Base-by-base conservation (phyloP, 1,140 invertebrate species). In the Euura saliciscinereae region DNA sequence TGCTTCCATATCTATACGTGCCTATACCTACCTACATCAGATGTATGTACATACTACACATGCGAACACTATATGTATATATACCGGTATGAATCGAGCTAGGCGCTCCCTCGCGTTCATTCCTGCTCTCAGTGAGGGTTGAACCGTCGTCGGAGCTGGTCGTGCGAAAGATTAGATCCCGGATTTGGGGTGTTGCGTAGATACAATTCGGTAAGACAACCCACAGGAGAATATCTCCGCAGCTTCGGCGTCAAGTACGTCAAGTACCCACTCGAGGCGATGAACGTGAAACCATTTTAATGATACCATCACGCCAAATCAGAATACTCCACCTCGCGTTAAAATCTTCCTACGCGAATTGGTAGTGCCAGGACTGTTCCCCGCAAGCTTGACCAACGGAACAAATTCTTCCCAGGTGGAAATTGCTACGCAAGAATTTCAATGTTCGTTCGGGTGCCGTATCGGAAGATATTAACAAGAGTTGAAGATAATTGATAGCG, bases 91-190 rank as follows among this genome's bases (percentile, higher is more conserved):
- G 46, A 51, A 51, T 51, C 46, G 46, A 51, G 46, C 11, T 2
- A 8, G n/a, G n/a, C 46, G 46, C 46, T 51, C 46, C 11, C 46
- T 51, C 46, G 46, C 46, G 46, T 51, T 51, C 46, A n/a, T 51
- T 51, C 11, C 46, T 8, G 28, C 43, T 11, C 46, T 66, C 45
- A 43, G 13, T 59, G 13, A 43, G 72, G 51, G 46, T 65, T 11
- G n/a, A 42, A 7, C 69, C 51, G 8, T 45, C 4, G 45, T 43
- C 70, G n/a, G 69, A 28, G 44, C 11, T 66, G 73, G 46, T 51
- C 43, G 46, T 3, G 13, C 69, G 42, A 43, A 13, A 28, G 13
- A 64, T 11, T 59, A 8, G 10, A 8, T 59, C 8, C 51, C 8
- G 8, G 5, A 59, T n/a, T 59, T n/a, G 10, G 8, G 3, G 5